These are phyloP conservation scores for Apteryx owenii DNA, from an alignment of 2,113 vertebrate species.

Conservation along the genomic window DNA sequence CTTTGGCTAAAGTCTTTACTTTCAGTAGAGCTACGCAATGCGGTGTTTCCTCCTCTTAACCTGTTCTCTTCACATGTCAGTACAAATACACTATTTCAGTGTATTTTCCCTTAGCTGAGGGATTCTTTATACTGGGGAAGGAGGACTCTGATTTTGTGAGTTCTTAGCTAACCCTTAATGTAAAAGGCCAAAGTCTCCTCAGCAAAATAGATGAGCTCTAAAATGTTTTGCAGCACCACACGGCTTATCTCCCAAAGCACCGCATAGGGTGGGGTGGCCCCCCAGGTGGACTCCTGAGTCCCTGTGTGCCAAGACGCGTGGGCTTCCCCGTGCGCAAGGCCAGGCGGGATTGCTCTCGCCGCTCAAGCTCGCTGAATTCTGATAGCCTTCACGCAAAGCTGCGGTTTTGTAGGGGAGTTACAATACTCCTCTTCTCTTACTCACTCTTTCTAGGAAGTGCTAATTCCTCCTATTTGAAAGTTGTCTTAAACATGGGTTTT, in stretches of 20 bases:
- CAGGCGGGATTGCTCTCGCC: background rate
- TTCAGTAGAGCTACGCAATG: background rate
- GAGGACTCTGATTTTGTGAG: no score
- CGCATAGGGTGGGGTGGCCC: background rate
- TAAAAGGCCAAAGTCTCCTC: background rate
- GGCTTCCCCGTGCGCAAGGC: background rate
- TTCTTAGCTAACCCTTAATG: background rate
- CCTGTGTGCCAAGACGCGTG: background rate
- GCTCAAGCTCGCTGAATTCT: background rate
- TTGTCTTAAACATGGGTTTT: background rate
- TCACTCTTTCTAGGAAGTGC: background rate
- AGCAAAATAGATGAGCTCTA: background rate
- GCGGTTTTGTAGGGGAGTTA: background rate
- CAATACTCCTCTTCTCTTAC: background rate
- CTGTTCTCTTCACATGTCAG: background rate
- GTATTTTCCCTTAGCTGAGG: background rate
- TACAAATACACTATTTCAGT: accelerated
- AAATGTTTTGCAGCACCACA: background rate
- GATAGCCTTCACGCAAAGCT: background rate
- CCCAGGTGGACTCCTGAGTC: no score
- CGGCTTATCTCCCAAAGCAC: background rate
- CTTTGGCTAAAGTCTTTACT: background rate
- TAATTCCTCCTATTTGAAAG: background rate
- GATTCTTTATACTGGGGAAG: background rate
- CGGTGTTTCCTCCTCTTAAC: background rate